Conservation (phyloP, 2,113 vertebrate species). For the Pomatorhinus ruficollis region DNA sequence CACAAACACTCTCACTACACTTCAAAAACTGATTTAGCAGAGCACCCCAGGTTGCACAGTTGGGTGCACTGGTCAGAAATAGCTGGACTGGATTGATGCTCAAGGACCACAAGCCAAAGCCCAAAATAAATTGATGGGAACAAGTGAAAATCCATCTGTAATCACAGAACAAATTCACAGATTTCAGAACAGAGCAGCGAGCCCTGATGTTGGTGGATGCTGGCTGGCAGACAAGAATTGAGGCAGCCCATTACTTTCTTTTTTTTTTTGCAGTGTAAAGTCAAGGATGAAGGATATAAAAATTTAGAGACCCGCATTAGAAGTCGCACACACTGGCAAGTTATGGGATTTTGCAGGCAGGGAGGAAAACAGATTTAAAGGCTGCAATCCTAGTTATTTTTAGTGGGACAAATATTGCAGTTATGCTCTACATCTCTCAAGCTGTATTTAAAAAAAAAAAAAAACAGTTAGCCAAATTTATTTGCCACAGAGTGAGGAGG, state of each 20-base stretch:
- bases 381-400: slow-evolving; percentile 41
- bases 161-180: background rate
- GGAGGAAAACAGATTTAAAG: slow-evolving; percentile 27
- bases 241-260: background rate
- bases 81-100: background rate
- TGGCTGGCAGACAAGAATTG: background rate
- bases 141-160: background rate
- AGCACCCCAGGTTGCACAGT: background rate
- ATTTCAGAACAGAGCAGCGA: background rate
- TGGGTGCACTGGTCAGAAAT: background rate
- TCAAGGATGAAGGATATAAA: slow-evolving; percentile 18
- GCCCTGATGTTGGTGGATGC: background rate
- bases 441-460: background rate
- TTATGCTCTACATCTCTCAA: background rate
- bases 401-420: slow-evolving; percentile 43
- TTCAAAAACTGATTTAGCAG: background rate
- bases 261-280: background rate
- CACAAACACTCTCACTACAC: background rate
- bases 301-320: background rate
- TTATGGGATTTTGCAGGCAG: background rate
- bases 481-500: background rate
- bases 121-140: slow-evolving; percentile 10
- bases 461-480: background rate
- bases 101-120: background rate
- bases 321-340: background rate